Evolutionary conservation across 2,113 vertebrate genomes (phyloP), one percentile per base, ranked within the genome.

Genomic region (Butorides virescens): DNA sequence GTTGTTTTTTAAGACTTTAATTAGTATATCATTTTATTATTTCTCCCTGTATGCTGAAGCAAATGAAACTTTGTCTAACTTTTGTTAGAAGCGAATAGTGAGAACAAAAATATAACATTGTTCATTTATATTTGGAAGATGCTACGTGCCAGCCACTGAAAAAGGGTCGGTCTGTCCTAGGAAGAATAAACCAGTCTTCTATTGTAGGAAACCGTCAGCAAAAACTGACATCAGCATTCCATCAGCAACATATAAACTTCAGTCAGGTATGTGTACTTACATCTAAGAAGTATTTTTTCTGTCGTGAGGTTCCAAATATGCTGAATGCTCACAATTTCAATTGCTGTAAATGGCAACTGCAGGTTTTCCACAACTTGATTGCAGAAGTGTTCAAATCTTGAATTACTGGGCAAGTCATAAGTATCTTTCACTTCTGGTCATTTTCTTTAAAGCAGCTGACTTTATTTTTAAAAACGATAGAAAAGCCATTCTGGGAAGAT

Each of bases 141-240:
- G 97, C 98, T 88, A 86, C 83, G 3, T 99, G 98, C 98, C 99
- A 98, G 96, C 98, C 98, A 13, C 92, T 98, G 95, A 98, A 97
- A 96, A 99, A 98, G 98, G 98, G 99, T 80, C 98, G 98, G 62
- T 98, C 98, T 97, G 97, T 98, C 94, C 98, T 97, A 91, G 98
- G 98, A 86, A 99, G 98, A 90, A 98, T 97, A 71, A 98, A 98
- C 94, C 99, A 98, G 79, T 98, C 98, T 97, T 98, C 98, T 75
- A 56, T 93, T 59, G 93, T 93, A 83, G 98, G 99, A 97, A 98
- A 97, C 98, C 98, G 98, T 92, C 99, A 98, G 66, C 99, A 99
- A 93, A 99, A 99, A 98, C 93, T 99, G 93, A 80, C 98, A 90
- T 98, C 98, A 96, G 98, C 99, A 98, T 99, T 99, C 98, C 99